Evolutionary conservation across 2,888 invertebrate genomes (phyloP), one percentile per base, ranked within the genome.

Genomic region (Capitulum mitella): DNA sequence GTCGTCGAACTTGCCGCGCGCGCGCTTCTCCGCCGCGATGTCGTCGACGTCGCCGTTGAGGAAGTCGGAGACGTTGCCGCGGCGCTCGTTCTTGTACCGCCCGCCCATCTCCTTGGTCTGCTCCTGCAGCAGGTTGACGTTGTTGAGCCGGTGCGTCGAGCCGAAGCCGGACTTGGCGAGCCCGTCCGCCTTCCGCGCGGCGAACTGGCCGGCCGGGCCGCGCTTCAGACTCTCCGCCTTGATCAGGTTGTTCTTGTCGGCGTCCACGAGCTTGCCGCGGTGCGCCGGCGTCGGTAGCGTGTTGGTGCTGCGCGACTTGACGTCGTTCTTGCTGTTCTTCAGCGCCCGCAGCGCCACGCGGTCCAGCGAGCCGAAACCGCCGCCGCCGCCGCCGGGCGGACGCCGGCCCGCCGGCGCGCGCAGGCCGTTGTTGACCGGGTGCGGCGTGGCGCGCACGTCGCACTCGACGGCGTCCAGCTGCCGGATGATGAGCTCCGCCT

Each of bases 231-330:
- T 46, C 46, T 76, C 76, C 46, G 76, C 76, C 46, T 76, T 76
- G 76, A 76, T 46, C 2, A 76, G 29, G 29, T 76, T 76, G 32
- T 76, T 76, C 46, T 76, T 76, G 40, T 70, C 40, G 22, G 70
- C 22, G 70, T 58, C 58, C 3, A 58, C 29, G 1, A 70, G 10
- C 37, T 70, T 70, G 10, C 22, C 40, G 10, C 22, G 19, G 26
- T 70, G 70, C 12, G 37, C 37, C 37, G 40, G 12, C 37, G 37
- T 70, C 40, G 37, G 70, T 40, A 70, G 70, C 12, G 70, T 40
- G 70, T 70, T 70, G 26, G 70, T 70, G 26, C 70, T 70, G 1
- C 70, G 29, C 37, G 40, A 40, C 70, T 40, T 70, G 37, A 70
- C 70, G 19, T 26, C 70, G 70, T 70, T 70, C 40, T 70, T 70